Base-by-base conservation (phyloP, 1,140 invertebrate species). In the Pomacea maculata region DNA sequence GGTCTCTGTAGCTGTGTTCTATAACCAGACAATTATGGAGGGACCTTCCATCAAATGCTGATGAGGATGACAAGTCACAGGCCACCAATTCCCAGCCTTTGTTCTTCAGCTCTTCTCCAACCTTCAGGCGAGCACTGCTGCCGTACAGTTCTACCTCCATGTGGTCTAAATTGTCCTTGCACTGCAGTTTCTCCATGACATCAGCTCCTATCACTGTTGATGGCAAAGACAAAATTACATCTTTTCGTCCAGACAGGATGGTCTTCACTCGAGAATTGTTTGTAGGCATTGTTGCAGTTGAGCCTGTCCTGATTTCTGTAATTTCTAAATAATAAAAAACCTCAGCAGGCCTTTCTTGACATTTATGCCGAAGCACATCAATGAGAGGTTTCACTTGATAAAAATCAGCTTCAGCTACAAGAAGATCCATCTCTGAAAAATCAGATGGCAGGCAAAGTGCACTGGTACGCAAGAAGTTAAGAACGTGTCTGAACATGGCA, bases 341-440 rank as follows among this genome's bases (percentile, higher is more conserved):
- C 0, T 67, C 77, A 55, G 15, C 54, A 6, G 67, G 55, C 54
- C 45, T 54, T 14, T 71, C 65, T 45, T 78, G 65, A 54, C 54
- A 54, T 29, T 78, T 68, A 65, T 78, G 67, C 65, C 94, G 93
- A 81, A 96, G 88, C 86, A 95, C 94, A 83, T 90, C 87, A 55
- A 92, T 87, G 63, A 93, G 82, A 10, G 91, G 95, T 80, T 94
- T 93, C 80, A 99, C 95, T 87, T 98, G 97, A 89, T 98, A 99
- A 91, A 95, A 98, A 85, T 94, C 93, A 0, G 97, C 97, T 91
- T 99, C 97, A 87, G 97, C 96, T 12, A 97, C 89, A 21, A 99
- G 93, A 52, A 98, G 92, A 87, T 98, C 97, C 71, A 97, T 90
- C 88, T 98, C 96, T 45, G 94, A 92, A 90, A 98, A 99, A 89